phyloP scores from a whole-genome alignment of 2,888 invertebrate genomes.

The Stegophylla sp. region DNA sequence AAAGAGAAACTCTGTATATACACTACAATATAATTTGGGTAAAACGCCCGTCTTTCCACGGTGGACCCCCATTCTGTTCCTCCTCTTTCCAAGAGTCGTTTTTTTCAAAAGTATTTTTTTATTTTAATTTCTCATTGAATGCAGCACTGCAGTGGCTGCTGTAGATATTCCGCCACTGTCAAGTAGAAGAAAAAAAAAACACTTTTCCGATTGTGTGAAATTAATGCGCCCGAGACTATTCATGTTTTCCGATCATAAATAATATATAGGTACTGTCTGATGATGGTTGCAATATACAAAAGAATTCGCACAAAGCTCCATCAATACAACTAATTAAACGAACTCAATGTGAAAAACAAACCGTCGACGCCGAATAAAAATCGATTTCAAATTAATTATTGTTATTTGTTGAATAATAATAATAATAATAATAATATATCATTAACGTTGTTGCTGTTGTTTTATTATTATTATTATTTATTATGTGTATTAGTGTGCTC shows the following conservation, averaged over 20 bases:
- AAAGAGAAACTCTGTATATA: not conserved
- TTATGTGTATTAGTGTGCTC: not conserved
- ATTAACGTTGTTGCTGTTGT: not conserved
- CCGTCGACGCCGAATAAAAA: not conserved
- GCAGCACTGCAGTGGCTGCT: not conserved
- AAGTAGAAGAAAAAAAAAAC: not conserved
- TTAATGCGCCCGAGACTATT: constrained; percentile 25
- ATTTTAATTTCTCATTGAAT: constrained; percentile 51
- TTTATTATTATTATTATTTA: constrained; percentile 1
- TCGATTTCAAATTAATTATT: not conserved
- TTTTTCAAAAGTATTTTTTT: constrained; percentile 9
- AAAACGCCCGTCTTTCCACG: constrained; percentile 40
- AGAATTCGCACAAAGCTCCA: not conserved
- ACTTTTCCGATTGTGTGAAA: constrained; percentile 12
- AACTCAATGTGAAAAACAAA: constrained; percentile 2
- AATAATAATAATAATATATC: no score
- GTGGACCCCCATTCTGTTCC: constrained; percentile 11
- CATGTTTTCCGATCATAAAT: constrained; percentile 26
- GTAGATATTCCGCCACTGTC: not conserved
- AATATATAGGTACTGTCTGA: not conserved
- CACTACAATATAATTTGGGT: constrained; percentile 49
- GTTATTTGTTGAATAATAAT: not conserved
- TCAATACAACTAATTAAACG: constrained; percentile 42
- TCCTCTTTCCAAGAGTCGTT: not conserved
- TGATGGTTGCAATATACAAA: not conserved